Conservation (phyloP, 92 coral and sea anemone species). For the Isaurus tuberculatus region DNA sequence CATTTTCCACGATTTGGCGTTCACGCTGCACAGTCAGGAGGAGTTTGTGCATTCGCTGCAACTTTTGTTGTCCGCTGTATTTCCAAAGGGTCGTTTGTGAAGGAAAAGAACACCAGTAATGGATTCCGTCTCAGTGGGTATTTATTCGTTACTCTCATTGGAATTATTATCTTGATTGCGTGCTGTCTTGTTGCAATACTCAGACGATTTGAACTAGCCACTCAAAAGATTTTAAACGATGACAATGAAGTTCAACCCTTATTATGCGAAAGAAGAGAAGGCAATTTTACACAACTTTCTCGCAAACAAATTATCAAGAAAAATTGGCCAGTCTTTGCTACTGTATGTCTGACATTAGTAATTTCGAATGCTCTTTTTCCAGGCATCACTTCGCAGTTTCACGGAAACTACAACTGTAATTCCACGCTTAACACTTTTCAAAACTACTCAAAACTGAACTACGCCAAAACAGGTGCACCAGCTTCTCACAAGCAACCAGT, state of each 20-base stretch:
- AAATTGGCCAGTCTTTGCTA: constrained; percentile 70
- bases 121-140: constrained; percentile 90
- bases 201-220: constrained; percentile 31
- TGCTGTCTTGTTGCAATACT: constrained; percentile 60
- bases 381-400: constrained; percentile 89
- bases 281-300: constrained; percentile 37
- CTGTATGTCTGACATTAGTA: constrained; percentile 77
- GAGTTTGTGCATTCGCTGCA: constrained; percentile 87
- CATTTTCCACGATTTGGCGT: constrained; percentile 83
- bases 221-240: not conserved
- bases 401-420: constrained; percentile 81
- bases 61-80: constrained; percentile 87
- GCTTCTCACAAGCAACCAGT: constrained; percentile 42
- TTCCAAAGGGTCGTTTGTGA: constrained; percentile 89
- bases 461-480: not conserved
- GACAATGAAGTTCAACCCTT: constrained; percentile 64
- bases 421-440: constrained; percentile 15
- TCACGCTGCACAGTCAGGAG: constrained; percentile 94
- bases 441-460: constrained; percentile 9
- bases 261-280: constrained; percentile 35
- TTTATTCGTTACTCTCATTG: constrained; percentile 82
- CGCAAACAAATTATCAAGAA: constrained; percentile 64
- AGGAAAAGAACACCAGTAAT: constrained; percentile 56
- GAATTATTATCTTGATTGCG: constrained; percentile 75
- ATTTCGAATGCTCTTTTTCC: constrained; percentile 86